Evolutionary conservation across 2,797 vertebrate species (phyloP), one percentile per base, ranked within the genome.

Genomic region (Helostoma temminkii): DNA sequence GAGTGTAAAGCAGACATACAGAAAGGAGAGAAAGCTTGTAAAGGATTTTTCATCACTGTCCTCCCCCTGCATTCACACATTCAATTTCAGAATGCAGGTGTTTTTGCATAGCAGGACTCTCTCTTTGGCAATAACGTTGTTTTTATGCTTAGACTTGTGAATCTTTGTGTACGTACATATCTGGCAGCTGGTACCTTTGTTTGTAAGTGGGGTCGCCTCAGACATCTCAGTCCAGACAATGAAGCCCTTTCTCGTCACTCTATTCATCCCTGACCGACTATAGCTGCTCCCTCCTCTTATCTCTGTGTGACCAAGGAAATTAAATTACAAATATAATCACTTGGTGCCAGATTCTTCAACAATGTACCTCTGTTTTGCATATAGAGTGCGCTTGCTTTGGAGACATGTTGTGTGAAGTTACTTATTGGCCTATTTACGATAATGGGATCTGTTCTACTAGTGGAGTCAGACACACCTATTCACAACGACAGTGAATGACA

Each of bases 311-410:
- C 92, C 91, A 92, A 92, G 88, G 85, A 93, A 94, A 94, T 94
- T 94, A 93, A 94, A 94, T 93, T 93, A 94, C 88, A 92, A 93
- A 94, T 93, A 93, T 92, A 93, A 93, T 94, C 92, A 93, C 90
- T 92, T 75, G 82, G 83, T 71, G 54, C 81, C 78, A 87, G 87
- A 88, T 91, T 87, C 84, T 90, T 87, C 87, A 90, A 87, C 89
- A 75, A 84, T 57, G 73, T 50, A 74, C 78, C 74, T 91, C 91
- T 93, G 88, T 86, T 94, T 93, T 93, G 93, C 92, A 94, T 94
- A 92, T 92, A 93, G 92, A 94, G 92, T 91, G 90, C 64, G 86
- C 81, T 72, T 81, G 83, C 89, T 88, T 89, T 85, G 73, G 85
- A 83, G 86, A 89, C 81, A 76, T 58, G 66, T 76, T 77, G 80